These are phyloP conservation scores for Sinocyclocheilus rhinocerous DNA, from an alignment of 2,113 vertebrate genomes.

Conservation along the genomic window DNA sequence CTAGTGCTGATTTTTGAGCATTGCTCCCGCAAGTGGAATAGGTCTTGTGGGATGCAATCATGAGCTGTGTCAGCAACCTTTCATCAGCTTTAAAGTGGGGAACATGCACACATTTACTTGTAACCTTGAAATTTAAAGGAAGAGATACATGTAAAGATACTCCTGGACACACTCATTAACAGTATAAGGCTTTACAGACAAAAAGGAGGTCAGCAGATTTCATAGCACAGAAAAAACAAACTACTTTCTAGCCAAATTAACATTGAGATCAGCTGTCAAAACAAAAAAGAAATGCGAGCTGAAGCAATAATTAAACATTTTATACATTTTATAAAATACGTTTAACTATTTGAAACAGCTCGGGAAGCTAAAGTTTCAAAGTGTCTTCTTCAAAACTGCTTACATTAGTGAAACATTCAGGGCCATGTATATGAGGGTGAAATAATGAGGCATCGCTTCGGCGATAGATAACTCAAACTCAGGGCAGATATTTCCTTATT, in stretches of 20 bases:
- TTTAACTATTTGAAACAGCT: slow-evolving; percentile 6
- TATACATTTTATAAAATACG: no score
- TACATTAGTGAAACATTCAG: not conserved
- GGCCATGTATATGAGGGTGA: not conserved
- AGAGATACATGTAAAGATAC: not conserved
- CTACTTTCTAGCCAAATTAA: not conserved
- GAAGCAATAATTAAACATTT: not conserved
- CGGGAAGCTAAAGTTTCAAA: not conserved
- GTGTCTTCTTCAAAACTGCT: slow-evolving; percentile 10
- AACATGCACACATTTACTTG: not conserved
- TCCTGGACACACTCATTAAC: not conserved
- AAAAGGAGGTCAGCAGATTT: slow-evolving; percentile 9
- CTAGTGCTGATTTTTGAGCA: slow-evolving; percentile 18
- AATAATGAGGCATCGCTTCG: slow-evolving; percentile 19
- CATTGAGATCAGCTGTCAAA: not conserved
- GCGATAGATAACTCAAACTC: slow-evolving; percentile 14
- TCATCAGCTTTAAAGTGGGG: slow-evolving; percentile 33
- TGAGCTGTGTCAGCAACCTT: slow-evolving; percentile 40
- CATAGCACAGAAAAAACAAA: not conserved
- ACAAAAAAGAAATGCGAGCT: not conserved
- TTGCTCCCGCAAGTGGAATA: slow-evolving; percentile 24
- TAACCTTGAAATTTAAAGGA: slow-evolving; percentile 7
- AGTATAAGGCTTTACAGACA: not conserved
- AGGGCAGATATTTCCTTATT: slow-evolving; percentile 5
- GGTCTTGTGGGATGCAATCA: slow-evolving; percentile 41